Base-by-base conservation (phyloP, 2,113 vertebrate species). In the Vidua chalybeata region DNA sequence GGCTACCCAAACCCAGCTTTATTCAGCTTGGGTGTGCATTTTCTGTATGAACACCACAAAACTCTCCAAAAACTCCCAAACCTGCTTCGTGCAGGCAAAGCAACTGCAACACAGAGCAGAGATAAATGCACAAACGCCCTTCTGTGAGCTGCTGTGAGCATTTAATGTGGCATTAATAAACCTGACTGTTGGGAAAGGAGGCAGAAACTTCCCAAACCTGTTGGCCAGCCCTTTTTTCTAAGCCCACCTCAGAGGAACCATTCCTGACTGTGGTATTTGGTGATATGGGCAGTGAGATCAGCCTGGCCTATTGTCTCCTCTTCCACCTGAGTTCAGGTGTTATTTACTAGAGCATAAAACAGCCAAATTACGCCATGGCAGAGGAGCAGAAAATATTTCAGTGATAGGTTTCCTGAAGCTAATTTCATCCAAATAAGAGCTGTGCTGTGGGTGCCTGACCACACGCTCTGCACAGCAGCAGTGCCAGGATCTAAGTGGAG, bases 401-500 rank as follows among this genome's bases (percentile, higher is more conserved):
- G 67, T 41, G 49, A 19, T 11, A 18, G 59, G 11, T 74, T 95
- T 83, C 78, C 91, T 20, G 51, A 13, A 90, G 82, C 13, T 93
- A 23, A 89, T 94, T 80, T 91, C 67, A 77, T 71, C 56, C 82
- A 67, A 73, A 41, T 21, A 9, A 77, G n/a, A 59, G 35, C 37
- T n/a, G 15, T 69, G 82, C 67, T 83, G 71, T 41, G 55, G 43
- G 67, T 67, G 54, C 59, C 30, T n/a, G 79, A 75, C 51, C 90
- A 84, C 63, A 64, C 0, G 6, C 77, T 87, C 48, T 31, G 73
- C 51, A 51, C 62, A 46, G 63, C 71, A 86, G 59, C 64, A 59
- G 9, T 67, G 93, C 85, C 90, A 94, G 75, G 48, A 86, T 86
- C 61, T 74, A 69, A 93, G 82, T 49, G 85, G 48, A 95, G 76